Base-by-base conservation (phyloP, 2,113 vertebrate genomes). In the Pterophyllum scalare region DNA sequence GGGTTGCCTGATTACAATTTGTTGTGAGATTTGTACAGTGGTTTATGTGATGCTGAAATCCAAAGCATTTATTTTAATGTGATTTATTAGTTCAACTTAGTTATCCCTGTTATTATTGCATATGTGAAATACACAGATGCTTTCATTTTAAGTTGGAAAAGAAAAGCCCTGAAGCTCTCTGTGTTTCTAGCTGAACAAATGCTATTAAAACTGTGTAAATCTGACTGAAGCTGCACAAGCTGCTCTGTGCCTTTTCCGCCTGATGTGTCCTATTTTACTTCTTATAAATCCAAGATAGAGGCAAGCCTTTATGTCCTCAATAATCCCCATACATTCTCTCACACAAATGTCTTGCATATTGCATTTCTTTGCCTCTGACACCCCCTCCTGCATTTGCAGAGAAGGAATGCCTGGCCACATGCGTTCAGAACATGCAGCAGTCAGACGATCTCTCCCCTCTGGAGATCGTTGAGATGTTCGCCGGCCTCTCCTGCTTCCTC, bases 361-460 rank as follows among this genome's bases (percentile, higher is more conserved):
- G 5, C 65, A n/a, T 33, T 56, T 52, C 52, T 33, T n/a, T 22
- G 5, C 19, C 31, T 10, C n/a, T 52, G 20, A 72, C 3, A 35
- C 6, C 3, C 43, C 19, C 3, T 62, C 4, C 22, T 12, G 2
- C 13, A 1, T 40, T 77, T 94, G 26, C 95, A 99, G 98, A 99
- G 95, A 99, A 99, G 93, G 98, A 99, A 93, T 99, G 98, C 91
- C 95, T 99, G 91, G 96, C 97, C 90, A 99, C 98, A 0, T 99
- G 98, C 92, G 96, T 99, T 54, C 98, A 99, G 95, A 99, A 99
- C 94, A 99, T 99, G 98, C 98, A 99, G 94, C 98, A 99, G 87
- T 99, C 98, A 0, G 98, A 99, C 49, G 98, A 99, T 86, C 96
- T 99, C 79, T 99, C 98, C 31, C 97, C 98, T 0, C 91, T 98